phyloP scores from a whole-genome alignment of 2,888 invertebrate genomes.

The Agrotis segetum region DNA sequence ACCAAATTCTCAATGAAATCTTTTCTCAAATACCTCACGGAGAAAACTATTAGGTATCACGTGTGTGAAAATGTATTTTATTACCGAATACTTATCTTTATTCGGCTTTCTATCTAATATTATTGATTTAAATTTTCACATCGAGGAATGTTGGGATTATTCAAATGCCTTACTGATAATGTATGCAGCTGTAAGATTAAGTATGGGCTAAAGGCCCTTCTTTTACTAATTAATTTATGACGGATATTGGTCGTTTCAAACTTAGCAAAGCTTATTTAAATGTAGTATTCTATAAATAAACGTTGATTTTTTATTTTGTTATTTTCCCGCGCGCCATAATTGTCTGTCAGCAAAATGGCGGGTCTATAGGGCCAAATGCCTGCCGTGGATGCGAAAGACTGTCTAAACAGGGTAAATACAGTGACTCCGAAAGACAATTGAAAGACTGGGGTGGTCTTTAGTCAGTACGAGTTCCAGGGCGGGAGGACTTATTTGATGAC shows the following conservation, averaged over 20 bases:
- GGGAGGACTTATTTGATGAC: too few species aligned
- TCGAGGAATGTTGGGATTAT: conserved; percentile 48
- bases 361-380: too few species aligned
- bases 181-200: conserved; percentile 18
- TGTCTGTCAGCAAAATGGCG: too few species aligned
- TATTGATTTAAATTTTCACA: conserved; percentile 37
- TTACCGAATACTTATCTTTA: conserved; percentile 4
- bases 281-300: too few species aligned
- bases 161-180: conserved; percentile 28
- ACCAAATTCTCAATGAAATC: not conserved
- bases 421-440: too few species aligned
- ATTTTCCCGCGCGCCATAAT: too few species aligned
- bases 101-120: conserved; percentile 43
- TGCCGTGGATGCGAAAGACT: too few species aligned
- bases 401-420: too few species aligned
- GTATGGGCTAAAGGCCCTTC: conserved; percentile 2
- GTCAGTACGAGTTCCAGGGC: too few species aligned
- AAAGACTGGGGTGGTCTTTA: too few species aligned
- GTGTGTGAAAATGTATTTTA: conserved; percentile 31
- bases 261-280: too few species aligned
- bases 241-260: not conserved
- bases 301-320: too few species aligned
- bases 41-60: not conserved
- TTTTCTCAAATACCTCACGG: conserved; percentile 8
- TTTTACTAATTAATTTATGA: conserved; percentile 20